Percentiles rank a stretch among this genome's conserved stretches.
phyloP scores from a whole-genome alignment of 2,797 vertebrate genomes.

The Micropoecilia bifurca region DNA sequence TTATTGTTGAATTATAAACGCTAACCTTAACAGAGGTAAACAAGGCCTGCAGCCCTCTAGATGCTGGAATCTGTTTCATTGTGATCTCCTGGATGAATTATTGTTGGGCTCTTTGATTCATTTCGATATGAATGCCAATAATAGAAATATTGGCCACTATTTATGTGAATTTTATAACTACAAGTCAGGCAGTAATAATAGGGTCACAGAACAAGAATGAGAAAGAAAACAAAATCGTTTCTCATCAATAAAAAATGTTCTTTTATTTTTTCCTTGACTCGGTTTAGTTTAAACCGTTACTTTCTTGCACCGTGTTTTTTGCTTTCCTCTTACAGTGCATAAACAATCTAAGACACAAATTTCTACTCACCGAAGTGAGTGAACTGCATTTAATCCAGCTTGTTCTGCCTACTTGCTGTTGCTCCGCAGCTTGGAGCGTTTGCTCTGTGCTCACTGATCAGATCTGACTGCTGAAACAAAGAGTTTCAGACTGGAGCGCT shows the following conservation, averaged over 20 bases:
- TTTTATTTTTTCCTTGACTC: neutral
- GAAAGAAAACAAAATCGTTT: neutral
- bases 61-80: neutral
- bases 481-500: slow-evolving; percentile 2
- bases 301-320: neutral
- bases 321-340: neutral
- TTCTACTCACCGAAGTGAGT: neutral
- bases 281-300: neutral
- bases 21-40: neutral
- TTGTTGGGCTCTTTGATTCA: neutral
- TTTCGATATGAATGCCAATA: neutral
- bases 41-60: neutral
- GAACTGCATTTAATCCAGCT: slow-evolving; percentile 22
- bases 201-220: neutral
- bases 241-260: neutral
- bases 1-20: neutral
- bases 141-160: neutral
- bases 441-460: slow-evolving; percentile 8
- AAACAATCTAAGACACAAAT: neutral
- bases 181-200: neutral
- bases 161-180: too few relatives aligned
- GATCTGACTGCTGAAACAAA: slow-evolving; percentile 21
- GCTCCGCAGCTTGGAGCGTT: slow-evolving; percentile 12
- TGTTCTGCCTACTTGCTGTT: slow-evolving; percentile 29
- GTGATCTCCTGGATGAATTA: neutral